Percentiles rank a stretch among this genome's conserved stretches.
Evolutionary conservation across 2,888 invertebrate genomes (phyloP).

Genomic region (Autographa gamma): DNA sequence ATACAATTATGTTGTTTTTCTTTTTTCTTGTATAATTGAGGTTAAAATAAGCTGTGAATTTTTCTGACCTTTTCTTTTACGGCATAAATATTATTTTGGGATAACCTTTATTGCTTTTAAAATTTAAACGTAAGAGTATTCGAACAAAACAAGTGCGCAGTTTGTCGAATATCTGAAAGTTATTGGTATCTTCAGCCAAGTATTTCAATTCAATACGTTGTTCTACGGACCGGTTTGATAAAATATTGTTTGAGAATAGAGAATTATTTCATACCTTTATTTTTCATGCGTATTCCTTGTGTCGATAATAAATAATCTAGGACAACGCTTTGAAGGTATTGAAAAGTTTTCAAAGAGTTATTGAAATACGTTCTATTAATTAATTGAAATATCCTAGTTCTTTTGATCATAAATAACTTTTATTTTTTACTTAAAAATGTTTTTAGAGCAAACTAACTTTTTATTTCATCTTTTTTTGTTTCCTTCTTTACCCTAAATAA

Average conservation of each 20-base stretch:
- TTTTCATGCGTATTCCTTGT: not conserved
- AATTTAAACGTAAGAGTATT: slow-evolving; percentile 7
- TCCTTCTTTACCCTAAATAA: not conserved
- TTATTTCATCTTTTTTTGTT: not conserved
- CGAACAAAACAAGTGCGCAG: slow-evolving; percentile 18
- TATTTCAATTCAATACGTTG: slow-evolving; percentile 20
- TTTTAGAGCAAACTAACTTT: no score
- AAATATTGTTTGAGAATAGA: not conserved
- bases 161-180: slow-evolving; percentile 20
- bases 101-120: not conserved
- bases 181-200: slow-evolving; percentile 29
- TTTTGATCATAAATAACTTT: no score
- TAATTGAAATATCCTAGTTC: no score
- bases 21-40: no score
- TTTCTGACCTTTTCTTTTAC: no score
- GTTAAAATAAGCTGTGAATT: no score
- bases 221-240: not conserved
- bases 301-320: not conserved
- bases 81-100: no score
- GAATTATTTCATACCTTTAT: slow-evolving; percentile 4
- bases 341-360: not conserved
- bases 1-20: no score
- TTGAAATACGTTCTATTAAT: not conserved
- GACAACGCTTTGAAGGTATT: not conserved
- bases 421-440: no score